Percentiles rank a stretch among this genome's conserved stretches.
These are phyloP conservation scores for Calliphora vicina DNA, from an alignment of 1,140 invertebrate genomes.

Conservation along the genomic window DNA sequence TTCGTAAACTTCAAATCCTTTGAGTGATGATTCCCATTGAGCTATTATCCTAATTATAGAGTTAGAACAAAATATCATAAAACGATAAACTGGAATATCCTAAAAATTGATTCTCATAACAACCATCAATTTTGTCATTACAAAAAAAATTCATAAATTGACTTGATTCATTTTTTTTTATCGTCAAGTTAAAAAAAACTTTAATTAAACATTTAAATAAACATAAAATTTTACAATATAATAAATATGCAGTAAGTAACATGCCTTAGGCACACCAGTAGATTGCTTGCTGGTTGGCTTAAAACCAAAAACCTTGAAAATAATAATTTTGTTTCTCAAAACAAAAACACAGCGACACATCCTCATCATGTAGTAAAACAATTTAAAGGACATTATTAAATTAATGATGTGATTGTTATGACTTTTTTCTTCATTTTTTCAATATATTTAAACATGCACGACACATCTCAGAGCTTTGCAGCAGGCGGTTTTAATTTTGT, in stretches of 20 bases:
- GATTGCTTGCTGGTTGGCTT: too few species aligned
- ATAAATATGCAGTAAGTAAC: not conserved
- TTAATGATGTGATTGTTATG: slow-evolving; percentile 15
- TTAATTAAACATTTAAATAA: not conserved
- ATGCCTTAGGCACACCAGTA: not conserved
- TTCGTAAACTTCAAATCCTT: too few species aligned
- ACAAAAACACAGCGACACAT: not conserved
- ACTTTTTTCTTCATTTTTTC: not conserved
- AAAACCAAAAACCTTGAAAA: not conserved
- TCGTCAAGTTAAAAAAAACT: too few species aligned
- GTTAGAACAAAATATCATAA: too few species aligned
- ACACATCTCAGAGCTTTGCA: not conserved
- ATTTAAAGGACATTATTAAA: slow-evolving; percentile 11
- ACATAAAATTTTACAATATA: not conserved
- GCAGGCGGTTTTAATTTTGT: slow-evolving; percentile 9
- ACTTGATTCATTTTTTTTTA: too few species aligned
- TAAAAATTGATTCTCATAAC: too few species aligned
- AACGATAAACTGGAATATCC: too few species aligned
- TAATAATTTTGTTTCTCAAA: not conserved
- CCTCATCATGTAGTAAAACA: slow-evolving; percentile 11
- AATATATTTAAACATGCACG: not conserved
- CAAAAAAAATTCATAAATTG: too few species aligned
- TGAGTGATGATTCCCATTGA: too few species aligned
- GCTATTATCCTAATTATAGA: too few species aligned
- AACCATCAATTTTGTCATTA: too few species aligned